Conservation (phyloP, 2,888 invertebrate genomes). For the Theristus sp. region DNA sequence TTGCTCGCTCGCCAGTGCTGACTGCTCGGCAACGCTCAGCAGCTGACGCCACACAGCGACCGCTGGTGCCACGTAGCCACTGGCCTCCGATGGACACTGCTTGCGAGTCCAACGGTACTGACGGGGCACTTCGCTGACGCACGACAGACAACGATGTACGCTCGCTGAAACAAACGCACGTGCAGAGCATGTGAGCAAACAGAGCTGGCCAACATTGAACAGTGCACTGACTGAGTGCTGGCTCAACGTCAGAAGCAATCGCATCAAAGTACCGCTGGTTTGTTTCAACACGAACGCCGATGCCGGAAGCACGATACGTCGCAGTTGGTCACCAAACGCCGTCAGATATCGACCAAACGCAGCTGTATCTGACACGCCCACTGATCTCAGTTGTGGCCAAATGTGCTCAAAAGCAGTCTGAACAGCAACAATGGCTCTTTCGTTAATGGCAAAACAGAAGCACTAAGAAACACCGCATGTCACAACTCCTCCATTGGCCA, state of each 20-base stretch:
- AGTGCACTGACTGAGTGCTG: no score
- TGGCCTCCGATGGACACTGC: slow-evolving; percentile 53
- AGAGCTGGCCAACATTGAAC: no score
- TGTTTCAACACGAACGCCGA: no score
- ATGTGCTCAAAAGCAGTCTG: slow-evolving; percentile 2
- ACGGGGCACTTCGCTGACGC: slow-evolving; percentile 73
- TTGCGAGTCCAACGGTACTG: slow-evolving; percentile 43
- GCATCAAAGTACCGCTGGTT: no score
- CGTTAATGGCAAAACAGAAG: background rate
- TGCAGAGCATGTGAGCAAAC: no score
- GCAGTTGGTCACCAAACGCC: slow-evolving; percentile 5
- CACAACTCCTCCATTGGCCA: no score
- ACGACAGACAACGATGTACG: no score
- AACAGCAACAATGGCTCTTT: no score
- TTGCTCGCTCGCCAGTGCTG: slow-evolving; percentile 7
- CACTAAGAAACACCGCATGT: background rate
- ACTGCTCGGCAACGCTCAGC: background rate
- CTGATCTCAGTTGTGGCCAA: slow-evolving; percentile 9
- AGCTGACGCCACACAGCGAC: slow-evolving; percentile 38
- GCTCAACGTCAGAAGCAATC: no score
- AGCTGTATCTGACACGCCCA: slow-evolving; percentile 13
- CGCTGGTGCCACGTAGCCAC: slow-evolving; percentile 54
- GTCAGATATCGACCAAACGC: slow-evolving; percentile 15
- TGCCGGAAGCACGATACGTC: no score
- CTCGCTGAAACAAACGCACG: no score